Base-by-base conservation (phyloP, 1,140 invertebrate species). In the Anastrepha obliqua region DNA sequence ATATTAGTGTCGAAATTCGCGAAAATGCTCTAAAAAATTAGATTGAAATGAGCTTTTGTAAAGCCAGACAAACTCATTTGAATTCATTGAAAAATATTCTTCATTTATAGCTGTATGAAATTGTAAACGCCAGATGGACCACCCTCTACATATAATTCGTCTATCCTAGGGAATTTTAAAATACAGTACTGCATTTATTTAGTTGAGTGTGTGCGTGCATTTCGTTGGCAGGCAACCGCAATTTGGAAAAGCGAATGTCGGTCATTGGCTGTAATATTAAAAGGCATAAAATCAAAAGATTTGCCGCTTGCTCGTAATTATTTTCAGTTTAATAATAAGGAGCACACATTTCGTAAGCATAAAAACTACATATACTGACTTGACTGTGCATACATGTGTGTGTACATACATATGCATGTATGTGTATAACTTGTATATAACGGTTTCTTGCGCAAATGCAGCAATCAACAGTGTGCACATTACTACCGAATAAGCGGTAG, bases 201-300 rank as follows among this genome's bases (percentile, higher is more conserved):
- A 51, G 5, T 3, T 51, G 44, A 55, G 47, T 1, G n/a, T 42
- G 9, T 78, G 7, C 29, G 29, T 67, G 64, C n/a, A 51, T 81
- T 81, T 20, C 17, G 47, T 55, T 9, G 42, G 74, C 47, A 17
- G 6, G 44, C 47, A 81, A 58, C 6, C 44, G 44, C 74, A 81
- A 58, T 55, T 51, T 17, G 74, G 20, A 55, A 81, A 58, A 5
- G 39, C 44, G 55, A 58, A 81, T 81, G 20, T 81, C 74, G 74
- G 74, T 58, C 74, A 81, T 81, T 55, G 47, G 15, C 11, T 51
- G 74, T 29, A 81, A 81, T n/a, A 74, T 47, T 47, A 6, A 11
- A 51, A 74, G 70, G 39, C 70, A 74, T 70, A 74, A 42, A 74
- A 74, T 74, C 70, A 74, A 51, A 51, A 74, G 42, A 39, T 47